phyloP scores from a whole-genome alignment of 2,797 vertebrate genomes.

The Parambassis ranga region DNA sequence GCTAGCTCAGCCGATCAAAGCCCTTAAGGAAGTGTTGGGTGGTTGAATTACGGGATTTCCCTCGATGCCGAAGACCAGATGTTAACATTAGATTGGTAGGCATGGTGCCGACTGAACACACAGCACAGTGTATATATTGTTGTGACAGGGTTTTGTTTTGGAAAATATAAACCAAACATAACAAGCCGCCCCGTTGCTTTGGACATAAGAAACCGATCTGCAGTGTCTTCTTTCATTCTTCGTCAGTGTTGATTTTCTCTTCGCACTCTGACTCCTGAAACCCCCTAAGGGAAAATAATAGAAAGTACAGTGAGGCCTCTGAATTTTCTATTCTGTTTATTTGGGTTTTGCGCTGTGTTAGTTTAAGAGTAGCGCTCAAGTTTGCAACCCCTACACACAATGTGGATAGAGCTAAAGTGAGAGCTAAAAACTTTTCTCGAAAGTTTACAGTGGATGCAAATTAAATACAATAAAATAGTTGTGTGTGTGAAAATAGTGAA shows the following conservation, averaged over 20 bases:
- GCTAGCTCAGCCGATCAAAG: conserved; percentile 18
- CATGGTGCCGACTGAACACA: neutral
- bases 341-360: conserved; percentile 12
- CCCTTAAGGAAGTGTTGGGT: conserved; percentile 4
- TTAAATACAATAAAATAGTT: neutral
- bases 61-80: conserved; percentile 20
- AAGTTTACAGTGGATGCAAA: no score
- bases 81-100: conserved; percentile 27
- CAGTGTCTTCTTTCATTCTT: conserved; percentile 28
- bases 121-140: neutral
- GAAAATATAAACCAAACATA: conserved; percentile 41
- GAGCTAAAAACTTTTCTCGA: no score
- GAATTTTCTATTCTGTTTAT: conserved; percentile 25
- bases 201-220: conserved; percentile 13
- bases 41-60: conserved; percentile 50
- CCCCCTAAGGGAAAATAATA: conserved; percentile 17
- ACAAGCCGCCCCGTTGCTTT: conserved; percentile 13
- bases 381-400: neutral
- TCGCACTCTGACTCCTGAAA: neutral
- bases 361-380: conserved; percentile 8
- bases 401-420: conserved; percentile 1
- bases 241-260: conserved; percentile 1
- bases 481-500: neutral
- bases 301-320: conserved; percentile 3
- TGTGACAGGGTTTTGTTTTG: conserved; percentile 32